Base-by-base conservation (phyloP, 1,140 invertebrate genomes). In the Atopsyche davidsoni region DNA sequence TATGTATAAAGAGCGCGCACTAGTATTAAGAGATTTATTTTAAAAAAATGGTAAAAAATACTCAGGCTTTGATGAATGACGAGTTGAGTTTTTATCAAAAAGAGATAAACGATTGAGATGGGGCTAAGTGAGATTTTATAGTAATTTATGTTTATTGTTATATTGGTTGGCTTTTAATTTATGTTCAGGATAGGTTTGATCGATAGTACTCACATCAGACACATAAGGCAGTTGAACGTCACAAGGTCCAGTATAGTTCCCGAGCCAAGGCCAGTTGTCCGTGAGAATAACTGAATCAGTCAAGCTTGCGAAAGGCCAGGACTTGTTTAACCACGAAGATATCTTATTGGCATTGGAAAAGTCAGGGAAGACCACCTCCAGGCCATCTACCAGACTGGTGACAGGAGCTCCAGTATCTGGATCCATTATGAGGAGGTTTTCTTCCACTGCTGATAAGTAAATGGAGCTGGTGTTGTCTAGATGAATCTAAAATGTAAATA, bases 221-320 rank as follows among this genome's bases (percentile, higher is more conserved):
- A 60, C 49, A 51, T 64, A 64, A 6, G 55, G 58, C 19, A 67
- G 62, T 18, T 36, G 17, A 1, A 50, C 53, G n/a, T 40, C 50
- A 14, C 55, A 46, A 16, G 28, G 51, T 59, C 16, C 25, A 10
- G 38, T 56, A 10, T 61, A n/a, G n/a, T 43, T 57, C n/a, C 61
- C 59, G 25, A 64, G 59, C 38, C 51, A 49, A 0, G 65, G 65
- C 64, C 64, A 68, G 46, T 66, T 68, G 21, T 64, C 60, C 17
- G 38, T 61, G 28, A 68, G 54, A 16, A 64, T 31, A 52, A 64
- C 62, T 6, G 63, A 62, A 42, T 55, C 46, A 13, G 59, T 46
- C 39, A 39, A n/a, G 11, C 28, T 41, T 40, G 7, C 18, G 32
- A 51, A 47, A 1, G 43, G 43, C 55, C 55, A 58, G 7, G 19